Percentiles rank a stretch among this genome's conserved stretches.
phyloP scores from a whole-genome alignment of 2,888 invertebrate species.

The Drosophila kuntzei region DNA sequence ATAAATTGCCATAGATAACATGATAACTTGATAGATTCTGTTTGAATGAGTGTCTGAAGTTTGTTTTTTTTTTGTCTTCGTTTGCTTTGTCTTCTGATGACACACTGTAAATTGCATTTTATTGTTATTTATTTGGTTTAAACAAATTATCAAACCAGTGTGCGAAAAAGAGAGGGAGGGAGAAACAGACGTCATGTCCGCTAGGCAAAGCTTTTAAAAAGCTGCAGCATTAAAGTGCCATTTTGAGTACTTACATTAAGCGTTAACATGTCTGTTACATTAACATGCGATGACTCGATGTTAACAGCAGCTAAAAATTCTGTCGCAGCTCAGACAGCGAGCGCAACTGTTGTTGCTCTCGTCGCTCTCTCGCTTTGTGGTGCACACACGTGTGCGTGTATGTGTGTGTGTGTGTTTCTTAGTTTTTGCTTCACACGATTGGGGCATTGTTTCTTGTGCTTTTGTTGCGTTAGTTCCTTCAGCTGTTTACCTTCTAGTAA shows the following conservation, averaged over 20 bases:
- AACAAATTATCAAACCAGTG: slow-evolving; percentile 13
- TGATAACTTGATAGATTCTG: slow-evolving; percentile 12
- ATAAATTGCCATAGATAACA: slow-evolving; percentile 40
- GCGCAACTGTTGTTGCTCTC: slow-evolving; percentile 7
- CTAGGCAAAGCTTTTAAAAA: slow-evolving; percentile 8
- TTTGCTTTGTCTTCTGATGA: slow-evolving; percentile 22
- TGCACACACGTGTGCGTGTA: slow-evolving; percentile 11
- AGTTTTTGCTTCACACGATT: slow-evolving; percentile 35
- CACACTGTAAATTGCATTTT: slow-evolving; percentile 38
- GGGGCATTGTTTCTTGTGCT: slow-evolving; percentile 42
- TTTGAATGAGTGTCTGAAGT: slow-evolving; percentile 7
- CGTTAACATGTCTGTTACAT: slow-evolving; percentile 26
- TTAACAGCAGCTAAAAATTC: slow-evolving; percentile 22
- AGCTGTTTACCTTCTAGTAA: slow-evolving; percentile 32
- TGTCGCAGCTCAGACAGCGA: slow-evolving; percentile 9
- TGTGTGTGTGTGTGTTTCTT: slow-evolving; percentile 36
- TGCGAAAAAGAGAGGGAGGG: slow-evolving; percentile 1
- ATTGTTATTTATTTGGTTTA: slow-evolving; percentile 29
- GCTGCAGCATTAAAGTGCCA: slow-evolving; percentile 29
- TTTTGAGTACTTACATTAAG: slow-evolving; percentile 40
- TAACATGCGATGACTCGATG: slow-evolving; percentile 18
- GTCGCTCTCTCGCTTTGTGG: slow-evolving; percentile 21
- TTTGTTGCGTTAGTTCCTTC: slow-evolving; percentile 31
- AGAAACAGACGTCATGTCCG: slow-evolving; percentile 15
- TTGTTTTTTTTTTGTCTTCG: slow-evolving; percentile 11